These are phyloP conservation scores for Betta splendens DNA, from an alignment of 2,797 vertebrate genomes.

Conservation along the genomic window DNA sequence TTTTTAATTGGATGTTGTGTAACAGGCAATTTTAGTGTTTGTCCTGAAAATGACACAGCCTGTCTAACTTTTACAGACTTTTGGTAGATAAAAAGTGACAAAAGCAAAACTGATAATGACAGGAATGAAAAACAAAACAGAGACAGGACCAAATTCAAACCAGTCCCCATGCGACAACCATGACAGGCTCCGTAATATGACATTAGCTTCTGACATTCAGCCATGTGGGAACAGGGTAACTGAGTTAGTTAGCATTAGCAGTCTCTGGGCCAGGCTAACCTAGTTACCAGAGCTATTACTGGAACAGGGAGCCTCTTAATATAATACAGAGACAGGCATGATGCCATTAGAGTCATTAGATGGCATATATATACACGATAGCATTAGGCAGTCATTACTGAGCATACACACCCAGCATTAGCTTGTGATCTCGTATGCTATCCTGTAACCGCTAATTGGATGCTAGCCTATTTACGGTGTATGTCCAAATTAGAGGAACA, in stretches of 20 bases:
- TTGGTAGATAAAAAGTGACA: background rate
- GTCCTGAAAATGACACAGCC: background rate
- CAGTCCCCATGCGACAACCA: conserved; percentile 54
- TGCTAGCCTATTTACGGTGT: conserved; percentile 42
- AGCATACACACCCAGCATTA: conserved; percentile 64
- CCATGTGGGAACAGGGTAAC: conserved; percentile 66
- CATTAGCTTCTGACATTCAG: conserved; percentile 77
- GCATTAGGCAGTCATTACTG: conserved; percentile 76
- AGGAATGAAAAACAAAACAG: conserved; percentile 32
- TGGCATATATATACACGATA: conserved; percentile 68
- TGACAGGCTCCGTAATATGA: conserved; percentile 67
- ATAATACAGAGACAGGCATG: conserved; percentile 78
- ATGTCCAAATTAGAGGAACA: conserved; percentile 39
- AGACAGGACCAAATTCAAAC: conserved; percentile 63
- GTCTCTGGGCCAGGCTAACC: conserved; percentile 80
- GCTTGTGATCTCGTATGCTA: conserved; percentile 37
- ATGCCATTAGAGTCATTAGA: conserved; percentile 80
- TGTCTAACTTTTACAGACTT: background rate
- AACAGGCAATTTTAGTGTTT: background rate
- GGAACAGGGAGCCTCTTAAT: conserved; percentile 81
- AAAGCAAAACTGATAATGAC: conserved; percentile 14
- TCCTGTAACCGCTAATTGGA: conserved; percentile 60
- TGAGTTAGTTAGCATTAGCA: conserved; percentile 76
- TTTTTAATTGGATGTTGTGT: background rate
- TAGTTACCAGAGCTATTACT: conserved; percentile 80